Base-by-base conservation (phyloP, 2,113 vertebrate species). In the Rhynchopsitta pachyrhyncha region DNA sequence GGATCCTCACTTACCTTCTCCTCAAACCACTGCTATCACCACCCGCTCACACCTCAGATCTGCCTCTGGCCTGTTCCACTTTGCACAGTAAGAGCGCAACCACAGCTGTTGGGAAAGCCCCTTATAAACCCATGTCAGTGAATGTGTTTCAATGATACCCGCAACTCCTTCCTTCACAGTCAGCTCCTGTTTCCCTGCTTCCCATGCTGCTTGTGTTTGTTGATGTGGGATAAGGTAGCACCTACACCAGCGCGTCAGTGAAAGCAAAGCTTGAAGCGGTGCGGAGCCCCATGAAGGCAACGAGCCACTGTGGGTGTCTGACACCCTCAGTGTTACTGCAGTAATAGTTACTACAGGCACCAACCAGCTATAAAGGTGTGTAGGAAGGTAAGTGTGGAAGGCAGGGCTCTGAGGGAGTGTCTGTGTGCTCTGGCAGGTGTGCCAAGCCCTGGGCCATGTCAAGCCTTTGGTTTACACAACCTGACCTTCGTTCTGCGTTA, bases 381-480 rank as follows among this genome's bases (percentile, higher is more conserved):
- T 25, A 22, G 62, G 25, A 39, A 22, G 27, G 31, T 2, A 15
- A 4, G 9, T 1, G 13, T 7, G 35, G 11, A 29, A 37, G 47
- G 4, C 0, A 22, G 13, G 35, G 55, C 47, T 75, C 6, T 27
- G 28, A 24, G 13, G 16, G n/a, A 39, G 59, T 3, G 13, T 18
- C 19, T 10, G 9, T 7, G 7, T 3, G 24, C 2, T 4, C 52
- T 52, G 0, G 0, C 7, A 6, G 46, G 15, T 27, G 60, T 47
- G 35, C 27, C 46, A 47, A 13, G 41, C 28, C 42, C 37, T 17
- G 16, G 46, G 39, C 16, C 35, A 20, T 5, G 10, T 25, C 22
- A 55, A 24, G 66, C 23, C 1, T 10, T 63, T 24, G 37, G 13
- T 41, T 50, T 3, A 24, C 17, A 12, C 17, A 44, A 13, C n/a